Base-by-base conservation (phyloP, 2,113 vertebrate species). In the Mus musculus region DNA sequence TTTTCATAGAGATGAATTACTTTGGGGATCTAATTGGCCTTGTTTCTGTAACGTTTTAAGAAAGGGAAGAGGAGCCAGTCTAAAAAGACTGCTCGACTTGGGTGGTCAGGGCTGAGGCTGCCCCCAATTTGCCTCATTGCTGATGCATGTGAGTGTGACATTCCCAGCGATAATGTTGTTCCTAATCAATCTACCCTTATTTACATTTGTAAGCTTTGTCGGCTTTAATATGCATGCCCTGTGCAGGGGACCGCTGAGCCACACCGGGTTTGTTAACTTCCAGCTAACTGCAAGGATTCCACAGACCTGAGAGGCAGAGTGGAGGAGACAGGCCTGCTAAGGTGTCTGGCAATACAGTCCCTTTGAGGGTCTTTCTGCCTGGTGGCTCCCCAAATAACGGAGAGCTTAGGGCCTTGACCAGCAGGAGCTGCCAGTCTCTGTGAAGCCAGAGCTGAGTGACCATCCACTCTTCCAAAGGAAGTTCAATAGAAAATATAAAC, bases 111-210 rank as follows among this genome's bases (percentile, higher is more conserved):
- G 95, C 93, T 87, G 96, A 96, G 97, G 95, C 98, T 98, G 98
- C 98, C 98, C 98, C 96, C 97, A 98, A 97, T 98, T 98, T 98
- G 97, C 98, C 98, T 98, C 97, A 97, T 97, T 98, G 98, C 97
- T 98, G 97, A 98, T 98, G 98, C 94, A 97, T 98, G 89, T n/a
- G 94, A 98, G 39, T 97, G 97, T 95, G 95, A 96, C 98, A 98
- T 98, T 98, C 98, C 97, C 97, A 95, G 97, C 59, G 85, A 98
- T 98, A 98, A 98, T 97, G 97, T 98, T 98, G 96, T 97, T 98
- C 98, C 98, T 98, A 98, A 99, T 98, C 99, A 98, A 98, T 98
- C 98, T 98, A 96, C 90, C 98, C 97, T 98, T 98, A 98, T 98
- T 99, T 98, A 98, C 98, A 98, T 98, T 98, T 98, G 97, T 98